phyloP scores from a whole-genome alignment of 2,113 vertebrate species.

The Chionomys nivalis region DNA sequence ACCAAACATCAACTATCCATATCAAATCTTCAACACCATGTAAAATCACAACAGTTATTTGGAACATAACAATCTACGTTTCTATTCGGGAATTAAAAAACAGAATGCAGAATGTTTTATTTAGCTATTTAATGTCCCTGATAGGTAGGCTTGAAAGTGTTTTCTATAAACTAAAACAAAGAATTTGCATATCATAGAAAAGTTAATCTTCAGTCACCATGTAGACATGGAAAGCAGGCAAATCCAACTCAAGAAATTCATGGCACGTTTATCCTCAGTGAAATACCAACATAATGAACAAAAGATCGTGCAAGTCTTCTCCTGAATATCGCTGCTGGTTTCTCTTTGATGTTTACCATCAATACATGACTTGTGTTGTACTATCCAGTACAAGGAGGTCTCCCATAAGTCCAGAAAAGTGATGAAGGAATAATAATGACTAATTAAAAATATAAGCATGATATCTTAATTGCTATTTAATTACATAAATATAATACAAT shows the following conservation, averaged over 20 bases:
- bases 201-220: not conserved
- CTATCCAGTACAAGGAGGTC: not conserved
- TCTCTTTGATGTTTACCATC: not conserved
- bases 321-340: not conserved
- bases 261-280: not conserved
- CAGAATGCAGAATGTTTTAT: not conserved
- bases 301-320: not conserved
- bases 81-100: not conserved
- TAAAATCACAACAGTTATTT: not conserved
- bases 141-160: not conserved
- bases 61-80: not conserved
- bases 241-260: not conserved
- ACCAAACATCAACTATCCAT: not conserved
- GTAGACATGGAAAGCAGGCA: not conserved
- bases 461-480: not conserved
- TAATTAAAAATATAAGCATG: not conserved
- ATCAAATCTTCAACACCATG: not conserved
- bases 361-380: not conserved
- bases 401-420: not conserved
- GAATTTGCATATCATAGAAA: not conserved
- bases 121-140: not conserved
- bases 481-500: not conserved
- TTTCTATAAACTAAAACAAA: not conserved
- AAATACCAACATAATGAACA: slow-evolving; percentile 24
- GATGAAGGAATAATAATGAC: not conserved